These are phyloP conservation scores for Leptopilina syphax DNA, from an alignment of 2,888 invertebrate genomes.

Conservation along the genomic window DNA sequence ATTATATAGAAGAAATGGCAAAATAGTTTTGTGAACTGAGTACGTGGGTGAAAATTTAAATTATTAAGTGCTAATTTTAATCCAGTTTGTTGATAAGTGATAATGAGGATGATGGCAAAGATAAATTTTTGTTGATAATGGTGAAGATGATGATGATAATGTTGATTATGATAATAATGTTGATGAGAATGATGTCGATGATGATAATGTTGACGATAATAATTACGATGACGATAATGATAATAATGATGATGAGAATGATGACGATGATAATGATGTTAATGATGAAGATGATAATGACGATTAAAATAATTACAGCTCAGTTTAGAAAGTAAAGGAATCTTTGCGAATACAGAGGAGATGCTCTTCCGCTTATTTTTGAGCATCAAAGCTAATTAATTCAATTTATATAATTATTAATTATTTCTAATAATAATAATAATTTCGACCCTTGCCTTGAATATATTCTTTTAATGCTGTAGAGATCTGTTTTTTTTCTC, in stretches of 20 bases:
- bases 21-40: constrained; percentile 47
- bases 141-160: not conserved
- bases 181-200: too few species aligned
- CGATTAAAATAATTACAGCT: constrained; percentile 40
- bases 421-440: constrained; percentile 11
- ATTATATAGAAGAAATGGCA: not conserved
- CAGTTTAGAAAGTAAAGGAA: constrained; percentile 49
- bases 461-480: constrained; percentile 48
- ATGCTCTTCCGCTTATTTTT: constrained; percentile 44
- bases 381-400: constrained; percentile 42
- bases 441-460: not conserved
- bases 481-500: constrained; percentile 60
- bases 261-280: too few species aligned
- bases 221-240: not conserved
- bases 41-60: constrained; percentile 51
- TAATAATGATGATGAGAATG: too few species aligned
- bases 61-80: constrained; percentile 45
- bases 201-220: not conserved
- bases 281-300: too few species aligned
- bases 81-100: constrained; percentile 44
- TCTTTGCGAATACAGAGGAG: constrained; percentile 43
- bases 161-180: too few species aligned
- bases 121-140: too few species aligned
- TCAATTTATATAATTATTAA: constrained; percentile 23
- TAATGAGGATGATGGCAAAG: constrained; percentile 9